Percentiles rank a stretch among this genome's conserved stretches.
Evolutionary conservation across 1,140 invertebrate genomes (phyloP).

Genomic region (Polyergus mexicanus): DNA sequence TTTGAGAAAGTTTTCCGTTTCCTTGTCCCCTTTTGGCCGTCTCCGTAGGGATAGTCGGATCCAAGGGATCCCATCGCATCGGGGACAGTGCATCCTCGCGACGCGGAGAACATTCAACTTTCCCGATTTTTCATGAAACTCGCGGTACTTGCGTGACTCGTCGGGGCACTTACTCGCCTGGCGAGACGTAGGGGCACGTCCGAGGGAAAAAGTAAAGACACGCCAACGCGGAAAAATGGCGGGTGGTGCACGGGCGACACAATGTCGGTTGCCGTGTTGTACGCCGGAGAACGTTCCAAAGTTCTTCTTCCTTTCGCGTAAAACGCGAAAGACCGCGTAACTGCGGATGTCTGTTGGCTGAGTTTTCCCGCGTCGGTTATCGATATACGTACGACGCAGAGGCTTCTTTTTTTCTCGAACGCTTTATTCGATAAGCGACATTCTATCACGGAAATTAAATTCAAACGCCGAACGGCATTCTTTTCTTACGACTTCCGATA

Average conservation of each 20-base stretch:
- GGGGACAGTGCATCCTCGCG: conserved; percentile 22
- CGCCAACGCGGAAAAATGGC: conserved; percentile 41
- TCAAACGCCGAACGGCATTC: no score
- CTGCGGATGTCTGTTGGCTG: conserved; percentile 21
- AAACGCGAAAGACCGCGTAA: neutral
- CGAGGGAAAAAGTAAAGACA: conserved; percentile 54
- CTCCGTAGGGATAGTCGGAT: conserved; percentile 22
- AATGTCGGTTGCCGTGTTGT: conserved; percentile 22
- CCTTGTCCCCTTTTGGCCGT: conserved; percentile 5
- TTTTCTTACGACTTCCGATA: no score
- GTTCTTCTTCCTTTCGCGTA: neutral
- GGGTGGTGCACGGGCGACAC: conserved; percentile 7
- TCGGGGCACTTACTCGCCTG: conserved; percentile 7
- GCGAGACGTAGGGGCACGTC: conserved; percentile 50
- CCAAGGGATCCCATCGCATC: conserved; percentile 9
- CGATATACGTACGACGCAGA: neutral
- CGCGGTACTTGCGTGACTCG: conserved; percentile 57
- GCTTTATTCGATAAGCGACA: neutral
- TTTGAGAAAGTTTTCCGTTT: conserved; percentile 42
- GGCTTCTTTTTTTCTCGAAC: neutral
- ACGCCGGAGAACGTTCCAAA: conserved; percentile 6
- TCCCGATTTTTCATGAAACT: conserved; percentile 64
- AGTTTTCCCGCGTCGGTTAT: conserved; percentile 16
- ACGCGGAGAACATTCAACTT: conserved; percentile 44
- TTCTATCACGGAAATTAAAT: neutral